Percentiles rank a stretch among this genome's conserved stretches.
Conservation (phyloP, 2,797 vertebrate genomes). For the Pangasius sanitwongsei region DNA sequence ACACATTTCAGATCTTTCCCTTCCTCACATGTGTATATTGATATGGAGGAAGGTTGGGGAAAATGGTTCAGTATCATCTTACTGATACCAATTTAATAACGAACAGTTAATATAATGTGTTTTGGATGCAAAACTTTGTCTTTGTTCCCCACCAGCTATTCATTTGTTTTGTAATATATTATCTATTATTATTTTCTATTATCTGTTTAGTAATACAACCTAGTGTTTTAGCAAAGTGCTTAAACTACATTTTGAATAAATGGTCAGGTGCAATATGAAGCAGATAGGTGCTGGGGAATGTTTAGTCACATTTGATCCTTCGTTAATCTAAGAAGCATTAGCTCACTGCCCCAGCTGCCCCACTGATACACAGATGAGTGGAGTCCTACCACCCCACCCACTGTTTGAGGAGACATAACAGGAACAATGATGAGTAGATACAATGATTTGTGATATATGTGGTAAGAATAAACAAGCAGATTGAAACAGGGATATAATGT, state of each 20-base stretch:
- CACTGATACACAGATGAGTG: neutral
- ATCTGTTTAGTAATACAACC: neutral
- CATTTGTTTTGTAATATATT: neutral
- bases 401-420: neutral
- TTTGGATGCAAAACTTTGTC: neutral
- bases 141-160: neutral
- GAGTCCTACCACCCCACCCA: neutral
- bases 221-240: neutral
- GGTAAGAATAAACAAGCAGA: neutral
- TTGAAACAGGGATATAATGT: neutral
- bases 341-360: neutral
- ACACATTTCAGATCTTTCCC: neutral
- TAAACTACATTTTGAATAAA: conserved; percentile 1
- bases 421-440: neutral
- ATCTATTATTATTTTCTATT: neutral
- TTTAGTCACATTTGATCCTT: neutral
- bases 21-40: neutral
- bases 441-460: neutral
- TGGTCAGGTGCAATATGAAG: neutral
- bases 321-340: neutral
- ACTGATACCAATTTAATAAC: neutral
- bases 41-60: neutral
- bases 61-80: neutral
- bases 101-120: neutral
- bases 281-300: neutral